These are phyloP conservation scores for Saccopteryx leptura DNA, from an alignment of 2,113 vertebrate species.

Conservation along the genomic window DNA sequence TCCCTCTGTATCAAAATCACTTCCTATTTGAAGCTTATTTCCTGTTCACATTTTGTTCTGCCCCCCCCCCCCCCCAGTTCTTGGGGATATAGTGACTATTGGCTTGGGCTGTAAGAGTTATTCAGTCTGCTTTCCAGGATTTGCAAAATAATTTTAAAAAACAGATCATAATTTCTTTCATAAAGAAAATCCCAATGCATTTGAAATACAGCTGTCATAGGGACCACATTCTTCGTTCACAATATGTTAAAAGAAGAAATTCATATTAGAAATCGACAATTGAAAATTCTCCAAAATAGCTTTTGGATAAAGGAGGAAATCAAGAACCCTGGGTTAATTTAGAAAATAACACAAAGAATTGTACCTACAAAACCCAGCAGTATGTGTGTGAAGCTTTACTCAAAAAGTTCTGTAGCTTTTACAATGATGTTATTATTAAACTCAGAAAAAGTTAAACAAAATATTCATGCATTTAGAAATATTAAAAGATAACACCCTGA, in stretches of 20 bases:
- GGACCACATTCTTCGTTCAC: background rate
- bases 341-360: background rate
- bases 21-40: slow-evolving; percentile 68
- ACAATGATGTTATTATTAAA: background rate
- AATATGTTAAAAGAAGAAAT: slow-evolving; percentile 10
- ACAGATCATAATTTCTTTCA: background rate
- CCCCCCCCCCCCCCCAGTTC: background rate
- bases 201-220: background rate
- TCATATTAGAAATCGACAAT: background rate
- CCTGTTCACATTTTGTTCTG: slow-evolving; percentile 42
- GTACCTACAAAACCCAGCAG: background rate
- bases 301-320: slow-evolving; percentile 33
- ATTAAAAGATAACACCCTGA: background rate
- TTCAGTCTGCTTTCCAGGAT: slow-evolving; percentile 27
- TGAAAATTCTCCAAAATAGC: slow-evolving; percentile 27
- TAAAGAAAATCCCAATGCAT: slow-evolving; percentile 26
- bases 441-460: background rate
- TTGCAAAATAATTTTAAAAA: slow-evolving; percentile 3
- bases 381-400: background rate
- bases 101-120: background rate
- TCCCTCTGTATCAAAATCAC: slow-evolving; percentile 40
- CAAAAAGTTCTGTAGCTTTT: slow-evolving; percentile 6
- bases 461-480: background rate
- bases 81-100: background rate
- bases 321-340: slow-evolving; percentile 15